Evolutionary conservation across 2,888 invertebrate genomes (phyloP).

Genomic region (Polylopha cassiicola): DNA sequence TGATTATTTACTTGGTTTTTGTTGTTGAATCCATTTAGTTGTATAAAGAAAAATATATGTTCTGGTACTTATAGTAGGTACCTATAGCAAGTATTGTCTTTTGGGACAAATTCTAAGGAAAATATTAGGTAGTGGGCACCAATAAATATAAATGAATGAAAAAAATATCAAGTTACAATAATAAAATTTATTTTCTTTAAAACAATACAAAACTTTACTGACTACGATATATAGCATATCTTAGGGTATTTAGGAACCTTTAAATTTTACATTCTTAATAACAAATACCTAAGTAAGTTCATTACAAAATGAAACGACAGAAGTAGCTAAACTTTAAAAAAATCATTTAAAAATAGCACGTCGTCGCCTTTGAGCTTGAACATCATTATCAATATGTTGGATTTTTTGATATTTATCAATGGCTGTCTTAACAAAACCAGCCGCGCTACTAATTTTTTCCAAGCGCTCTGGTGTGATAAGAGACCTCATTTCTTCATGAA

Average conservation of each 20-base stretch:
- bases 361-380: conserved; percentile 46
- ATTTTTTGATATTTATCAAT: conserved; percentile 78
- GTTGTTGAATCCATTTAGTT: too few species aligned
- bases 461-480: conserved; percentile 78
- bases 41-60: too few species aligned
- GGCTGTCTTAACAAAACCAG: conserved; percentile 78
- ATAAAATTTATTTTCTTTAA: conserved; percentile 8
- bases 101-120: too few species aligned
- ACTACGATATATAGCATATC: too few species aligned
- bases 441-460: conserved; percentile 77
- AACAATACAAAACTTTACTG: conserved; percentile 8
- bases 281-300: conserved; percentile 27
- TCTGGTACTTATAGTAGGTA: too few species aligned
- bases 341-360: conserved; percentile 35
- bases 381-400: conserved; percentile 47
- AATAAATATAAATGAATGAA: neutral
- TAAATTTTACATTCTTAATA: too few species aligned
- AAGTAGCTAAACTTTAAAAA: conserved; percentile 7
- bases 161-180: neutral
- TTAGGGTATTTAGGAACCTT: too few species aligned
- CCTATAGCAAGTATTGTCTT: too few species aligned
- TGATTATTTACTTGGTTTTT: too few species aligned
- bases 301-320: conserved; percentile 12
- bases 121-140: too few species aligned
- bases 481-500: conserved; percentile 75